Conservation (phyloP, 2,888 invertebrate species). For the Drosophila neotestacea region DNA sequence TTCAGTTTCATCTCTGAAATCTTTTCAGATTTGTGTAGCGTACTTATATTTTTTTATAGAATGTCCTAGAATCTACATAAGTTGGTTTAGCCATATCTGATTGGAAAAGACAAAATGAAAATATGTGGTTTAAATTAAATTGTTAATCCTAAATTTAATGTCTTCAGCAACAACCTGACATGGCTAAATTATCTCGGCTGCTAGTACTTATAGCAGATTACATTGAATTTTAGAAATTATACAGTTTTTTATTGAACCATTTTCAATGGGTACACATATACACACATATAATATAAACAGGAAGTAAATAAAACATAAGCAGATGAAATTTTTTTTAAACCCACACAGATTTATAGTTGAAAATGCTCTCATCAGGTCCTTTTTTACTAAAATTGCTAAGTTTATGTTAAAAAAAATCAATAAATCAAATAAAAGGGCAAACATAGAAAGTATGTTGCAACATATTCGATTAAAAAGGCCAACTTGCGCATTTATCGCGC, state of each 20-base stretch:
- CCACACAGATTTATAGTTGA: background rate
- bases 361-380: background rate
- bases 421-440: background rate
- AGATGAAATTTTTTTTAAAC: background rate
- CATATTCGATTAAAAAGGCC: no score
- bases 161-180: background rate
- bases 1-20: background rate
- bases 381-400: no score
- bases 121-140: background rate
- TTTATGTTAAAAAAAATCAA: conserved; percentile 4
- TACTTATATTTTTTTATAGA: background rate
- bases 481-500: conserved; percentile 1
- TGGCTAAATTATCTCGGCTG: background rate
- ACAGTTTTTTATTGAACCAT: conserved; percentile 21
- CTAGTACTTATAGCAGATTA: background rate
- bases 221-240: conserved; percentile 3
- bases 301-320: background rate
- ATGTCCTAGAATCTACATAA: background rate
- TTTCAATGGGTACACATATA: conserved; percentile 28
- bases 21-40: background rate
- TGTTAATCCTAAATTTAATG: no score
- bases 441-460: background rate
- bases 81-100: background rate
- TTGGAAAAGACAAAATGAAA: background rate
- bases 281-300: conserved; percentile 16